Conservation (phyloP, 2,888 invertebrate genomes). For the Shargacucullia verbasci region DNA sequence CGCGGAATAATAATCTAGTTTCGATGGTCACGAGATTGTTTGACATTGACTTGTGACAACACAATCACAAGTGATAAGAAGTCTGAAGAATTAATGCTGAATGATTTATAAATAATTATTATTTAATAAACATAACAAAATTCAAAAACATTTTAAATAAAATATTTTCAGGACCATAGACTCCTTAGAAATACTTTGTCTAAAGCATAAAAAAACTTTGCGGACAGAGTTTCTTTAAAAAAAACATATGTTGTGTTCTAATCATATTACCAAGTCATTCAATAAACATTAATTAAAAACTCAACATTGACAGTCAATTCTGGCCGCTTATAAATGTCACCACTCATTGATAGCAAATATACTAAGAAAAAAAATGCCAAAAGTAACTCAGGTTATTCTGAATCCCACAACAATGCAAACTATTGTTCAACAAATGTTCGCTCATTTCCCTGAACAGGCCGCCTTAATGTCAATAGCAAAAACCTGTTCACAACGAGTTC, state of each 20-base stretch:
- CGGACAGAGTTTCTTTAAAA: no score
- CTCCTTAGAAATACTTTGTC: no score
- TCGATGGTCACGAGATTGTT: not conserved
- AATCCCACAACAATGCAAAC: not conserved
- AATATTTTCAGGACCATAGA: no score
- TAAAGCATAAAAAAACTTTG: no score
- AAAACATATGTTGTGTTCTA: no score
- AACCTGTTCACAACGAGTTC: slow-evolving; percentile 37
- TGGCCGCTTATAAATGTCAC: no score
- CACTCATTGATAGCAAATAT: no score
- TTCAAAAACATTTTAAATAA: no score
- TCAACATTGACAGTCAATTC: no score
- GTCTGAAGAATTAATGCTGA: not conserved
- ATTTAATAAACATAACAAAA: no score
- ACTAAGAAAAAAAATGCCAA: not conserved
- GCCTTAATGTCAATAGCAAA: slow-evolving; percentile 27
- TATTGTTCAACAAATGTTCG: slow-evolving; percentile 1
- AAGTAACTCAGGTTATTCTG: not conserved
- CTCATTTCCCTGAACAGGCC: slow-evolving; percentile 10
- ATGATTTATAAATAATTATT: not conserved
- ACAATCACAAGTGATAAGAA: not conserved
- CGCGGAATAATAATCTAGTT: not conserved
- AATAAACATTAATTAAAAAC: no score
- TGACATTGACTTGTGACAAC: slow-evolving; percentile 2
- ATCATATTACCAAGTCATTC: no score